These are phyloP conservation scores for Sciurus niger DNA, from an alignment of 2,113 vertebrate species.

Conservation along the genomic window DNA sequence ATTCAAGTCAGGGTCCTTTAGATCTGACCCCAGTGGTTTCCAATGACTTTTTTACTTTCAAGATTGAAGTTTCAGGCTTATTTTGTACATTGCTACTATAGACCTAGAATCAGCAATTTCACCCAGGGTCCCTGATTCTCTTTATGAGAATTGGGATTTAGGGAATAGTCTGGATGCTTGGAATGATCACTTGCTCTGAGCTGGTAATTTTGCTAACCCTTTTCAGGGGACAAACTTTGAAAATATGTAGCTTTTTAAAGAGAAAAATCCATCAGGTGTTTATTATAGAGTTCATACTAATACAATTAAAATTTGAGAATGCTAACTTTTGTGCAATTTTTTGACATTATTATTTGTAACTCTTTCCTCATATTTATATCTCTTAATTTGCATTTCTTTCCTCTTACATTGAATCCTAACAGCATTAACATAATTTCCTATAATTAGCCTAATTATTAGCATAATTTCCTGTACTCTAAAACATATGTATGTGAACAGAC, in stretches of 20 bases:
- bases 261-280: neutral
- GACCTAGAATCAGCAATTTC: neutral
- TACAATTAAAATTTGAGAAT: neutral
- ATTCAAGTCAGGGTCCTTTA: neutral
- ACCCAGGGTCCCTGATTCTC: neutral
- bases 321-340: neutral
- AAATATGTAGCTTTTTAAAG: neutral
- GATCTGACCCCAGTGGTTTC: neutral
- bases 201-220: neutral
- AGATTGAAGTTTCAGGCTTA: neutral
- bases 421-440: neutral
- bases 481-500: too few relatives aligned
- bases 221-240: neutral
- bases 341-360: neutral
- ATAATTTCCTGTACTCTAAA: neutral
- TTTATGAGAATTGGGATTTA: neutral
- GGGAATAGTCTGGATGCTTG: neutral
- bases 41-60: slow-evolving; percentile 18
- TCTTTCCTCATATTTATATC: neutral
- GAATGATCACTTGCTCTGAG: neutral
- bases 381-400: neutral
- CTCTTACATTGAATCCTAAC: neutral
- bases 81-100: neutral
- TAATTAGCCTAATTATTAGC: neutral
- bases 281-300: neutral